phyloP scores from a whole-genome alignment of 64 coral and sea anemone species.

The Actinia tenebrosa region DNA sequence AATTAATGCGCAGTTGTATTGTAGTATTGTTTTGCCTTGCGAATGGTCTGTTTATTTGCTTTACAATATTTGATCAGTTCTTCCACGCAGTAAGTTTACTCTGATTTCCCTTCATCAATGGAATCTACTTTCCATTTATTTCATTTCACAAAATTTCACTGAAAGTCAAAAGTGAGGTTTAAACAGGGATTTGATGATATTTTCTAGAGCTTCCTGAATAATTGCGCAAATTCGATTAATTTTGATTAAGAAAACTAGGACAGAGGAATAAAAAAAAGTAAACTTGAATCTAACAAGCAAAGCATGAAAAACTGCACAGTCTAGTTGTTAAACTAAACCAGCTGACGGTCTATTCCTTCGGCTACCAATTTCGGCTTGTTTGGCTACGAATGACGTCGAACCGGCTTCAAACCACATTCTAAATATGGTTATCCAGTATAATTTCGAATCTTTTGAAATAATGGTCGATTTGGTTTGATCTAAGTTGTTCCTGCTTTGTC shows the following conservation, averaged over 20 bases:
- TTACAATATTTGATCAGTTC: not conserved
- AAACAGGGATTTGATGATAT: not conserved
- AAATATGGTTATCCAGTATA: not conserved
- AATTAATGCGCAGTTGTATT: not conserved
- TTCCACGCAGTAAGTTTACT: not conserved
- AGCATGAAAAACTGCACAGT: not conserved
- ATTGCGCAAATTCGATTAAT: not conserved
- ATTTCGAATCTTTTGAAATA: not conserved
- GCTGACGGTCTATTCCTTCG: not conserved
- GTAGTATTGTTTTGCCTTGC: not conserved
- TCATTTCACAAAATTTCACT: not conserved
- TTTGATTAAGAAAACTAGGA: not conserved
- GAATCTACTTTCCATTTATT: not conserved
- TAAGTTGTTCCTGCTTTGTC: not conserved
- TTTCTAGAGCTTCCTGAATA: not conserved
- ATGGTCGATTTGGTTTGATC: not conserved
- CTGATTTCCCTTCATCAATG: not conserved
- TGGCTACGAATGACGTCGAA: not conserved
- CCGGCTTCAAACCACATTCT: not conserved
- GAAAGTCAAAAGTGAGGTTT: not conserved
- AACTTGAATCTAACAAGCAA: not conserved
- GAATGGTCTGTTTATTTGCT: not conserved
- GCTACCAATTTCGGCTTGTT: not conserved
- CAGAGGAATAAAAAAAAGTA: not conserved
- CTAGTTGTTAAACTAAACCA: not conserved